phyloP scores from a whole-genome alignment of 2,888 invertebrate genomes.

The Leptinotarsa rubiginosa region DNA sequence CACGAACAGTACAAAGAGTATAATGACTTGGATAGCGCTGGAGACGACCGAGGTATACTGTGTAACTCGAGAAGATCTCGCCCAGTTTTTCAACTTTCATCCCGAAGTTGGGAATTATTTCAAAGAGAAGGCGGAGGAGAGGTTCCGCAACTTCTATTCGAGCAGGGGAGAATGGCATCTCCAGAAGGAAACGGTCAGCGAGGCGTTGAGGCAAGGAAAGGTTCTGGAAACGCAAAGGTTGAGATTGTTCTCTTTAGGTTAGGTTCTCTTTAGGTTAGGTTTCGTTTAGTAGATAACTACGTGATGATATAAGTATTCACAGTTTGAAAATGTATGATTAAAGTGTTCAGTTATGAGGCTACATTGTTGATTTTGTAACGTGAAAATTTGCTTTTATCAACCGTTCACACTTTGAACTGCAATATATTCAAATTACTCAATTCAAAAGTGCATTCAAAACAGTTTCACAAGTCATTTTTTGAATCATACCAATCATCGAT shows the following conservation, averaged over 20 bases:
- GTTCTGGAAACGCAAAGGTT: constrained; percentile 11
- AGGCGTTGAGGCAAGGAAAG: constrained; percentile 5
- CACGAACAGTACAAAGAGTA: constrained; percentile 17
- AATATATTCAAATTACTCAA: too few relatives aligned
- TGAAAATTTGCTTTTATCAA: too few relatives aligned
- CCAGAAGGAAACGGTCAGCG: not conserved
- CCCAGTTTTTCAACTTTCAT: not conserved
- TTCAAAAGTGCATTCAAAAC: too few relatives aligned
- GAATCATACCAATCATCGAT: too few relatives aligned
- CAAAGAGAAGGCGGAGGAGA: not conserved
- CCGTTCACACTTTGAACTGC: too few relatives aligned
- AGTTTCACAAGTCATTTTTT: too few relatives aligned
- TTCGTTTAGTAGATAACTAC: not conserved
- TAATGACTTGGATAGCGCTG: constrained; percentile 49
- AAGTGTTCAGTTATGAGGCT: not conserved
- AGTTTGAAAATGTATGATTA: not conserved
- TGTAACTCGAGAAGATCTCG: not conserved
- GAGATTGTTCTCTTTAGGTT: not conserved
- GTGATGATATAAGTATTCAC: not conserved
- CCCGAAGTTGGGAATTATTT: constrained; percentile 12
- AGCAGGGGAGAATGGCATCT: not conserved
- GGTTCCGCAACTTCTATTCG: not conserved
- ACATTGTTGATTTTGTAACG: too few relatives aligned
- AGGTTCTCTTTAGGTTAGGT: not conserved
- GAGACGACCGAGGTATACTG: constrained; percentile 61